Evolutionary conservation across 2,113 vertebrate species (phyloP).

Genomic region (Rhinoderma darwinii): DNA sequence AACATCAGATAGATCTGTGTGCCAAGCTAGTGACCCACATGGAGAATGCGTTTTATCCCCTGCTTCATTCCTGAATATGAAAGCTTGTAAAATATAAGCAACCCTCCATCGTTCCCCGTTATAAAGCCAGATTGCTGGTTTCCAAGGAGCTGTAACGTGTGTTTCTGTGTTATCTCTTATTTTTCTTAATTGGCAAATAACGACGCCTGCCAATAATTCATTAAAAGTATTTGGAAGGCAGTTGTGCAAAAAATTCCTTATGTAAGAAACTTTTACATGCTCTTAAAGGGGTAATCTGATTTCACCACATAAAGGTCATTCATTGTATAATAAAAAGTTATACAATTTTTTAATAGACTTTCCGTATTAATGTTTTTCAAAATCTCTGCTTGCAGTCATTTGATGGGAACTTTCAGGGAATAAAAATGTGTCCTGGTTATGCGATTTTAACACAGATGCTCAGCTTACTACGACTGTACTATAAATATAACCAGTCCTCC

Average conservation of each 20-base stretch:
- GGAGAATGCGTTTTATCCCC: conserved; percentile 43
- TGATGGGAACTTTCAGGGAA: too few relatives aligned
- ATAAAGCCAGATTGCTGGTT: conserved; percentile 23
- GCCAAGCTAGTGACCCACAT: conserved; percentile 56
- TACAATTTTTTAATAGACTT: too few relatives aligned
- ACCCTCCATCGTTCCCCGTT: neutral
- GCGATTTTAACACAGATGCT: too few relatives aligned
- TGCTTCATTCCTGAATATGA: conserved; percentile 44
- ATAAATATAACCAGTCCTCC: too few relatives aligned
- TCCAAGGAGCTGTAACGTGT: conserved; percentile 10
- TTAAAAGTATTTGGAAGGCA: conserved; percentile 47
- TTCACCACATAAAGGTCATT: neutral
- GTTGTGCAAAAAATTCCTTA: conserved; percentile 13
- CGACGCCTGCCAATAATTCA: conserved; percentile 30
- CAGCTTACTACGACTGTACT: too few relatives aligned
- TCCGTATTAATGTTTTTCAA: too few relatives aligned
- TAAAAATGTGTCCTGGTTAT: too few relatives aligned
- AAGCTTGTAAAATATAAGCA: conserved; percentile 25
- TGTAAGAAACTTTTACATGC: conserved; percentile 7
- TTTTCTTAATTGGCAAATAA: conserved; percentile 52
- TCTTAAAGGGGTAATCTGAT: neutral
- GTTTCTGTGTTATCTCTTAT: conserved; percentile 36
- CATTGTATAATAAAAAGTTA: neutral
- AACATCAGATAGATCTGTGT: conserved; percentile 41
- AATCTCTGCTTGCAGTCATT: too few relatives aligned